Percentiles rank a stretch among this genome's conserved stretches.
These are phyloP conservation scores for Fragum fragum DNA, from an alignment of 2,888 invertebrate species.

Conservation along the genomic window DNA sequence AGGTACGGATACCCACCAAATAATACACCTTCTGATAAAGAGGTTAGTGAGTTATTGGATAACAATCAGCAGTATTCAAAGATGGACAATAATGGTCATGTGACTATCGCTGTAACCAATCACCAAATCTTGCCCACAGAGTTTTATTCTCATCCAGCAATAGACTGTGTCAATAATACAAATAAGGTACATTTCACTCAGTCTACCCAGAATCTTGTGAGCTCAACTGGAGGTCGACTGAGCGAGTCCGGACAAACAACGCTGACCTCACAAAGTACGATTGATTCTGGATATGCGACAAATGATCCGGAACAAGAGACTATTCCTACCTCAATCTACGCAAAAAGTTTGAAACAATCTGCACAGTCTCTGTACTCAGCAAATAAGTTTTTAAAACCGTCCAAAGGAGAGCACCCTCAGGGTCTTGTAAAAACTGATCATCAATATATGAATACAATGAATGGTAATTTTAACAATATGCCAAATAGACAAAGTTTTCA, in stretches of 20 bases:
- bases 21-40: constrained; percentile 70
- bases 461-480: neutral
- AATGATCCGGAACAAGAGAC: constrained; percentile 77
- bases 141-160: constrained; percentile 21
- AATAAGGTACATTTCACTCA: neutral
- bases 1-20: constrained; percentile 49
- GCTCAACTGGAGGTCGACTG: constrained; percentile 65
- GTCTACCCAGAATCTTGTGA: constrained; percentile 2
- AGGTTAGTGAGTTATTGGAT: constrained; percentile 68
- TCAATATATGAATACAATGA: neutral
- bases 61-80: neutral
- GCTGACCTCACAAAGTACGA: constrained; percentile 76
- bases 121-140: constrained; percentile 18
- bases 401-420: constrained; percentile 54
- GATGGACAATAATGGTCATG: neutral
- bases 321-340: constrained; percentile 69
- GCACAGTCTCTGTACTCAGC: constrained; percentile 69
- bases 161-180: constrained; percentile 18
- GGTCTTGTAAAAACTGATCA: constrained; percentile 1
- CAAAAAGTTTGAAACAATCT: constrained; percentile 69
- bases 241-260: constrained; percentile 78
- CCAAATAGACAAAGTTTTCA: neutral
- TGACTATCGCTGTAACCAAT: neutral
- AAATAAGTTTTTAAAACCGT: constrained; percentile 60
- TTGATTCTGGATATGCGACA: constrained; percentile 82